Evolutionary conservation across 2,797 vertebrate species (phyloP).

Genomic region (Pseudochaenichthys georgianus): DNA sequence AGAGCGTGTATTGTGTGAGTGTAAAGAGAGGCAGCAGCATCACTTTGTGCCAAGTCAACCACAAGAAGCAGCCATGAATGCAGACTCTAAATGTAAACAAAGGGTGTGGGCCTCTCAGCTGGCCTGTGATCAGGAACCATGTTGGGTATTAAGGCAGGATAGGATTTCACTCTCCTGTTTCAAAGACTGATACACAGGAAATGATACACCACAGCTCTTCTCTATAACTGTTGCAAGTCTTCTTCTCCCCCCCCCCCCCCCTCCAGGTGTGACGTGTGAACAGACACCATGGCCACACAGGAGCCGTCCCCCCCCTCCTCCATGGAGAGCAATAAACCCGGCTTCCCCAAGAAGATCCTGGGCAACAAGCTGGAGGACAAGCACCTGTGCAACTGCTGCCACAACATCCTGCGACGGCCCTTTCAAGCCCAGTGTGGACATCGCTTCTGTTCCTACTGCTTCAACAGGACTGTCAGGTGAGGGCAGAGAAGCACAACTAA

Average conservation of each 20-base stretch:
- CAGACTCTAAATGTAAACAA: constrained; percentile 76
- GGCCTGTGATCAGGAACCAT: constrained; percentile 50
- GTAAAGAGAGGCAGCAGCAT: constrained; percentile 5
- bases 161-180: neutral
- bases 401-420: constrained; percentile 90
- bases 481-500: neutral
- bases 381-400: constrained; percentile 93
- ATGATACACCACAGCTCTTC: neutral
- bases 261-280: constrained; percentile 74
- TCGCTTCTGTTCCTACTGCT: constrained; percentile 93
- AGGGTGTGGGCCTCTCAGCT: constrained; percentile 77
- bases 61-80: constrained; percentile 48
- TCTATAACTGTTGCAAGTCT: constrained; percentile 28
- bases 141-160: neutral
- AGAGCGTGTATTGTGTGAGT: constrained; percentile 22
- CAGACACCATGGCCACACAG: constrained; percentile 88
- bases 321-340: constrained; percentile 90
- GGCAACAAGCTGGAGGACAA: constrained; percentile 93
- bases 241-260: neutral
- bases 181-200: constrained; percentile 11
- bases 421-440: constrained; percentile 96
- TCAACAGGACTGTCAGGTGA: constrained; percentile 92
- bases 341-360: constrained; percentile 93
- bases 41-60: constrained; percentile 44
- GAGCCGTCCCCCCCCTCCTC: constrained; percentile 90